A percentile compares a stretch with the other conserved stretches of the same genome.
These are phyloP conservation scores for Pterois miles DNA, from an alignment of 2,797 vertebrate species.

Conservation along the genomic window DNA sequence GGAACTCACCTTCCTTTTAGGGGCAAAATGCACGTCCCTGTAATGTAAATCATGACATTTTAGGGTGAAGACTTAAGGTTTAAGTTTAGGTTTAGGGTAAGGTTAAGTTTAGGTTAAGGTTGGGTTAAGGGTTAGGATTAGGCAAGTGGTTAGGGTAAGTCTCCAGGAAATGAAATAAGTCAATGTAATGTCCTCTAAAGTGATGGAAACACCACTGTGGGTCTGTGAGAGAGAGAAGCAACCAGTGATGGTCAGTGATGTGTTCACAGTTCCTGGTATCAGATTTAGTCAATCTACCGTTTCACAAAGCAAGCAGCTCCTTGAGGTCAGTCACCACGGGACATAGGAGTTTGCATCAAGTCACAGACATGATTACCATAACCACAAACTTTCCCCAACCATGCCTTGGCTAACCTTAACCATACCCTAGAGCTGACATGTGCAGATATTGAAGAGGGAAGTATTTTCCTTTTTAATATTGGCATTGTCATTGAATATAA, in stretches of 20 bases:
- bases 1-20: no score
- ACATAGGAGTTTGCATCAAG: background rate
- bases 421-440: background rate
- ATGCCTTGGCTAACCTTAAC: background rate
- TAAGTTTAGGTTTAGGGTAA: no score
- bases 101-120: no score
- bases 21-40: no score
- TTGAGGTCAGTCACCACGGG: conserved; percentile 1
- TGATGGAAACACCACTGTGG: no score
- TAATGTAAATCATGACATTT: no score
- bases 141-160: no score
- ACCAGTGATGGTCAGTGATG: conserved; percentile 24
- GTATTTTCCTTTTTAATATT: background rate
- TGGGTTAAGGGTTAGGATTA: no score
- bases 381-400: background rate
- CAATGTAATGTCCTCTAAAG: no score
- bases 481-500: background rate
- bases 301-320: conserved; percentile 70
- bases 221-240: background rate
- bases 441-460: background rate
- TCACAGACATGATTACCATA: background rate
- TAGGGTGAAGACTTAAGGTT: no score
- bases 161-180: no score
- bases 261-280: conserved; percentile 49
- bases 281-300: conserved; percentile 44